phyloP scores from a whole-genome alignment of 2,113 vertebrate species.

The Amia ocellicauda region DNA sequence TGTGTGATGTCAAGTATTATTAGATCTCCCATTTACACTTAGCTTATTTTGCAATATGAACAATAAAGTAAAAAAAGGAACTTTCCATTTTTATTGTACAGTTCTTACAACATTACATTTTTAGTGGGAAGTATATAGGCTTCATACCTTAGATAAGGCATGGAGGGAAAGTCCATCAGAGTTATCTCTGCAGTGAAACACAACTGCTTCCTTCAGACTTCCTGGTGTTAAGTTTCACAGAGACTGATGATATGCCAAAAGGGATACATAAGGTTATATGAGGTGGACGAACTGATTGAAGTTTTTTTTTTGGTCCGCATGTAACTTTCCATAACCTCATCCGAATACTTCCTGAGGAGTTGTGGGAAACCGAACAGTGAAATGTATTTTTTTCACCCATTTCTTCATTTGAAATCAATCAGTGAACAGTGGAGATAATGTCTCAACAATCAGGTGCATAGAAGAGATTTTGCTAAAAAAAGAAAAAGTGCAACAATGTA shows the following conservation, averaged over 20 bases:
- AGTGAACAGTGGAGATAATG: too few species aligned
- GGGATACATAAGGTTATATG: neutral
- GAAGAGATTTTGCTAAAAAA: too few species aligned
- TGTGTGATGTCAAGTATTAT: too few species aligned
- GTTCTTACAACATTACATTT: neutral
- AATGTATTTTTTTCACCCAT: too few species aligned
- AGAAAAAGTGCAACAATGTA: too few species aligned
- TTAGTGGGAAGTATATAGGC: neutral
- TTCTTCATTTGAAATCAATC: too few species aligned
- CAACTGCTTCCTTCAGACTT: constrained; percentile 33
- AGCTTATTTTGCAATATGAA: too few species aligned
- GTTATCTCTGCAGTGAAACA: constrained; percentile 46
- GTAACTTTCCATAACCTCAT: constrained; percentile 64
- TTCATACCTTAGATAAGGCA: constrained; percentile 15
- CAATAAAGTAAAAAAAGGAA: too few species aligned
- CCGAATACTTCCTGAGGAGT: constrained; percentile 23
- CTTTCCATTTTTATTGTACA: too few species aligned
- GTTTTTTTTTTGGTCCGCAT: too few species aligned
- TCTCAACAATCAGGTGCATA: too few species aligned
- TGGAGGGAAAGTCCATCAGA: constrained; percentile 21
- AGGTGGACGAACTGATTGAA: constrained; percentile 6
- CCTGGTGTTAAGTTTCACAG: constrained; percentile 30
- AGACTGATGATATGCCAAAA: constrained; percentile 27
- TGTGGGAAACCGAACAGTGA: constrained; percentile 13
- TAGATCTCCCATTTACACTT: too few species aligned